These are phyloP conservation scores for Globodera rostochiensis DNA, from an alignment of 1,140 invertebrate species.

Conservation along the genomic window DNA sequence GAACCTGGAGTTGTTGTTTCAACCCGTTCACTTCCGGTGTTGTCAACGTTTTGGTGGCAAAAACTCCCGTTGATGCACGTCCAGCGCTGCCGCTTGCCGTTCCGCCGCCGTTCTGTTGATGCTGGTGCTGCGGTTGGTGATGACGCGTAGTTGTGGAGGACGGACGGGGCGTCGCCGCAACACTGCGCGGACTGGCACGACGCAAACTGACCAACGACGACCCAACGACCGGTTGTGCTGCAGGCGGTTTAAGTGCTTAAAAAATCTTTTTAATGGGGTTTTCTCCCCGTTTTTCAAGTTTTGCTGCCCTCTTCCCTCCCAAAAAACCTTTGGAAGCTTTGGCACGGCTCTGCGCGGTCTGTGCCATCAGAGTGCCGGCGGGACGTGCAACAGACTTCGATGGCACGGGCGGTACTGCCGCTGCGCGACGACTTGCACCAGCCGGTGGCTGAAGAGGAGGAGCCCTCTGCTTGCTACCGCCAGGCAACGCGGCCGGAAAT, in stretches of 20 bases:
- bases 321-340: not conserved
- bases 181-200: not conserved
- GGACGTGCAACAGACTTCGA: slow-evolving; percentile 9
- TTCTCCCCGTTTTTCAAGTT: not conserved
- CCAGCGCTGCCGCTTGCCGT: not conserved
- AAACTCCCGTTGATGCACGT: not conserved
- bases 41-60: slow-evolving; percentile 5
- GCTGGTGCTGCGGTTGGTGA: not conserved
- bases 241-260: not conserved
- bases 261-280: not conserved
- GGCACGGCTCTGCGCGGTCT: not conserved
- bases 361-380: not conserved
- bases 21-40: not conserved
- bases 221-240: not conserved
- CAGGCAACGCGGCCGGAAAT: slow-evolving; percentile 35
- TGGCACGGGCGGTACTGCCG: not conserved
- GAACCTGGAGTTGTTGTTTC: slow-evolving; percentile 6
- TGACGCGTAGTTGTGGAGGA: not conserved
- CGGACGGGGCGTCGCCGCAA: too few relatives aligned
- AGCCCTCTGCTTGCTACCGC: slow-evolving; percentile 40
- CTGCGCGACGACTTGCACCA: not conserved
- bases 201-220: not conserved
- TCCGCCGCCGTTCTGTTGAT: not conserved
- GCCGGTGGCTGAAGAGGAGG: not conserved
- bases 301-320: not conserved